Evolutionary conservation across 2,888 invertebrate genomes (phyloP).

Genomic region (Hofmannophila pseudospretella): DNA sequence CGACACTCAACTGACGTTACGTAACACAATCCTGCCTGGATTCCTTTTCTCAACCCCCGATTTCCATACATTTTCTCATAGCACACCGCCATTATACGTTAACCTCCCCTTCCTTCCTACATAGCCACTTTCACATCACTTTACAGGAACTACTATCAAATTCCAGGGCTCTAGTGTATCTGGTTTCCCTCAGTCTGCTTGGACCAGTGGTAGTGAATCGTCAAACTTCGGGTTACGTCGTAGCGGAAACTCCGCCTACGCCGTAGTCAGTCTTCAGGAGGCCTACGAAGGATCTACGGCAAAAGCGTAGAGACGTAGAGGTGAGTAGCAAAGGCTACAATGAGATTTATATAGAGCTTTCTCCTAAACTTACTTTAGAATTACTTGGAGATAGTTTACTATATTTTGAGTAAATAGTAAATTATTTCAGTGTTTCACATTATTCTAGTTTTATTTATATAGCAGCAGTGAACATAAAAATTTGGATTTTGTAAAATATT

Average conservation of each 20-base stretch:
- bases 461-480: too few relatives aligned
- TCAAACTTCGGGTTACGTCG: constrained; percentile 42
- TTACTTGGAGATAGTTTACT: too few relatives aligned
- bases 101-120: constrained; percentile 30
- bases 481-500: too few relatives aligned
- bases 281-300: constrained; percentile 21
- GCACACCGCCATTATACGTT: constrained; percentile 23
- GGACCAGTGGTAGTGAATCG: constrained; percentile 37
- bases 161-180: constrained; percentile 19
- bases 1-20: constrained; percentile 65
- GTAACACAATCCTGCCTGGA: constrained; percentile 60
- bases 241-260: constrained; percentile 49
- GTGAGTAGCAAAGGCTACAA: neutral
- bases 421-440: too few relatives aligned
- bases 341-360: neutral
- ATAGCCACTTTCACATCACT: too few relatives aligned
- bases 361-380: too few relatives aligned
- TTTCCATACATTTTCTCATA: constrained; percentile 47
- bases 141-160: neutral
- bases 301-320: constrained; percentile 22
- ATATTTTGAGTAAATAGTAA: too few relatives aligned
- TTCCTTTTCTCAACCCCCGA: constrained; percentile 46
- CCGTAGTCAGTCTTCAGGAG: constrained; percentile 24
- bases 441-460: too few relatives aligned
- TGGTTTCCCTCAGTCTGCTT: constrained; percentile 28